Conservation (phyloP, 2,113 vertebrate genomes). For the Oxygymnocypris stewartii region DNA sequence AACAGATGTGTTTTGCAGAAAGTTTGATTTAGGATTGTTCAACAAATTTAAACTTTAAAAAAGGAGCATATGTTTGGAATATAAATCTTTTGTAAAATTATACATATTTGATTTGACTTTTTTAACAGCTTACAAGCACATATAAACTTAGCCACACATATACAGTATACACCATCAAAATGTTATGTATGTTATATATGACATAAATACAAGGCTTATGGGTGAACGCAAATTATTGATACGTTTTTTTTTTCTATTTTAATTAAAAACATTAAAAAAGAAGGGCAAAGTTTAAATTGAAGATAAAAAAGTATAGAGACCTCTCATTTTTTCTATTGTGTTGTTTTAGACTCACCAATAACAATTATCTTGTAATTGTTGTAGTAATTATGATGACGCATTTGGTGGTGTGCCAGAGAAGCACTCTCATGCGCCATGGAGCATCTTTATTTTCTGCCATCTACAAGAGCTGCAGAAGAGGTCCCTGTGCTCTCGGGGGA, state of each 20-base stretch:
- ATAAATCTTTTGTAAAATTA: too few relatives aligned
- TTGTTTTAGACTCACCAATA: slow-evolving; percentile 71
- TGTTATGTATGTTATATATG: neutral
- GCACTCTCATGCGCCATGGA: slow-evolving; percentile 63
- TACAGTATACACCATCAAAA: neutral
- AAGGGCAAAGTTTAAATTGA: slow-evolving; percentile 26
- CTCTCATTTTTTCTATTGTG: slow-evolving; percentile 66
- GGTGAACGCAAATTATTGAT: neutral
- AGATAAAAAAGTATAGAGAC: slow-evolving; percentile 57
- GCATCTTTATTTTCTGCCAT: slow-evolving; percentile 56
- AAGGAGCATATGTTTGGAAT: too few relatives aligned
- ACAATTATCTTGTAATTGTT: slow-evolving; percentile 76
- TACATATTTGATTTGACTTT: too few relatives aligned
- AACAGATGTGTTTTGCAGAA: too few relatives aligned
- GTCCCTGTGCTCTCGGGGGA: neutral
- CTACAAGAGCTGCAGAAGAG: neutral
- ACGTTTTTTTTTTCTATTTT: neutral
- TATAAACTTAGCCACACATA: too few relatives aligned
- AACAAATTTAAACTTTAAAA: too few relatives aligned
- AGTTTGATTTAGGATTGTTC: too few relatives aligned
- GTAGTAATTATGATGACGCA: slow-evolving; percentile 78
- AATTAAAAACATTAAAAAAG: neutral
- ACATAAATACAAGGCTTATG: neutral
- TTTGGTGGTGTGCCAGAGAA: slow-evolving; percentile 66
- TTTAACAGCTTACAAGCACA: too few relatives aligned